phyloP scores from a whole-genome alignment of 1,140 invertebrate species.

The Drosophila rhopaloa region DNA sequence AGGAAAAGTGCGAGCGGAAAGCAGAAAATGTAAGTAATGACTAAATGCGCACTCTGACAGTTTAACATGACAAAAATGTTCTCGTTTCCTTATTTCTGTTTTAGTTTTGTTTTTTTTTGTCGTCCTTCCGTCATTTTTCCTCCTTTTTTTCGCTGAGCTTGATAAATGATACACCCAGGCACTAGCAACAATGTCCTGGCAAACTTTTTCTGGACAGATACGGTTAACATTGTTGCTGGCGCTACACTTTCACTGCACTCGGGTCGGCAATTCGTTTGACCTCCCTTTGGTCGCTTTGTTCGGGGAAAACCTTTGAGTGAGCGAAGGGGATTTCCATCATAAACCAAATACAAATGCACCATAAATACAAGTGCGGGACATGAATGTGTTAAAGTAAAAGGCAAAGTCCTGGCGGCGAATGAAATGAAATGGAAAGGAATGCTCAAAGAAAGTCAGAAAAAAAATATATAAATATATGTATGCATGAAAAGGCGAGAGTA shows the following conservation, averaged over 20 bases:
- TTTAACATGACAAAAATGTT: slow-evolving; percentile 82
- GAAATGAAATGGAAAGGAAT: slow-evolving; percentile 58
- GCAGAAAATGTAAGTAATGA: slow-evolving; percentile 77
- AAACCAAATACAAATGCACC: slow-evolving; percentile 67
- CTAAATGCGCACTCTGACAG: slow-evolving; percentile 82
- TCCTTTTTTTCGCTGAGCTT: slow-evolving; percentile 56
- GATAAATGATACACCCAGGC: slow-evolving; percentile 70
- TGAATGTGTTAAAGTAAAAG: slow-evolving; percentile 53
- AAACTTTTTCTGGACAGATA: slow-evolving; percentile 59
- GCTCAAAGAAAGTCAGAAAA: slow-evolving; percentile 29
- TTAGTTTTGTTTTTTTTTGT: slow-evolving; percentile 33
- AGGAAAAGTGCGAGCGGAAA: slow-evolving; percentile 26
- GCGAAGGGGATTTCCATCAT: slow-evolving; percentile 67
- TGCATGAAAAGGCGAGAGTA: slow-evolving; percentile 46
- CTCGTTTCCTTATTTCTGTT: slow-evolving; percentile 66
- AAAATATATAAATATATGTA: slow-evolving; percentile 28
- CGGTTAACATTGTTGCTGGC: slow-evolving; percentile 46
- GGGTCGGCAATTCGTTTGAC: slow-evolving; percentile 35
- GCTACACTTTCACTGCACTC: slow-evolving; percentile 57
- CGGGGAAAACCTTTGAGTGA: slow-evolving; percentile 63
- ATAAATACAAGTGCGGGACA: slow-evolving; percentile 61
- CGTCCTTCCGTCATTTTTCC: slow-evolving; percentile 16
- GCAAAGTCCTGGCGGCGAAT: slow-evolving; percentile 26
- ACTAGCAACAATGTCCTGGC: slow-evolving; percentile 36
- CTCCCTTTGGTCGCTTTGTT: slow-evolving; percentile 27